Conservation (phyloP, 2,113 vertebrate genomes). For the Cettia cetti region DNA sequence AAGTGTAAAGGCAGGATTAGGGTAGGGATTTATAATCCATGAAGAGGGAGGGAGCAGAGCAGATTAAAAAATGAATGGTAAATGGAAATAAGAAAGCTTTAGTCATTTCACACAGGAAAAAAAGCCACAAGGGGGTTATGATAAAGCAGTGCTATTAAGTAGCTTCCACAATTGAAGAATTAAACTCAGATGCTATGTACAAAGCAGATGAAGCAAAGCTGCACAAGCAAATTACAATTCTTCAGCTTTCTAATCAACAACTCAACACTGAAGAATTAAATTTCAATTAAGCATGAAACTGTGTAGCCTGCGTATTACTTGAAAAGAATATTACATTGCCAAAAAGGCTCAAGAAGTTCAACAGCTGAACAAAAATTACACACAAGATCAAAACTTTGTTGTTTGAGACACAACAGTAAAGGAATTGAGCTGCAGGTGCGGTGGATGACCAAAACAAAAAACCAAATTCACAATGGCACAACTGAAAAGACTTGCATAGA, state of each 20-base stretch:
- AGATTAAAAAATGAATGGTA: slow-evolving; percentile 88
- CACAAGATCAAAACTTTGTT: slow-evolving; percentile 27
- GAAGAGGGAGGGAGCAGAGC: slow-evolving; percentile 84
- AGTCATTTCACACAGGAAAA: slow-evolving; percentile 74
- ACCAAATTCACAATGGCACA: slow-evolving; percentile 36
- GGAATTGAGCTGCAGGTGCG: background rate
- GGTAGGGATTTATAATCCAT: slow-evolving; percentile 83
- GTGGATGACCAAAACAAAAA: background rate
- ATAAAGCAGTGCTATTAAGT: slow-evolving; percentile 70
- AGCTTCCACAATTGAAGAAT: slow-evolving; percentile 55
- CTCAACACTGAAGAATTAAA: slow-evolving; percentile 47
- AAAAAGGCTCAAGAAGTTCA: slow-evolving; percentile 14
- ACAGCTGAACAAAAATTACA: slow-evolving; percentile 59
- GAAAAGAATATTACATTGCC: background rate
- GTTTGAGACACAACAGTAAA: slow-evolving; percentile 49
- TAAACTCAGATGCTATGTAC: slow-evolving; percentile 62
- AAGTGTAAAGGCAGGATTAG: slow-evolving; percentile 85
- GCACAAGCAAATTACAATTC: slow-evolving; percentile 64
- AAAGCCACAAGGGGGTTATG: slow-evolving; percentile 58
- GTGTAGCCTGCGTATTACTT: background rate
- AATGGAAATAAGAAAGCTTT: slow-evolving; percentile 81
- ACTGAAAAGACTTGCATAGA: slow-evolving; percentile 30
- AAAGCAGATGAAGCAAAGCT: slow-evolving; percentile 73
- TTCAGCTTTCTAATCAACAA: slow-evolving; percentile 66
- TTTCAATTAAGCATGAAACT: slow-evolving; percentile 54